These are phyloP conservation scores for Nothocercus julius DNA, from an alignment of 2,113 vertebrate genomes.

Conservation along the genomic window DNA sequence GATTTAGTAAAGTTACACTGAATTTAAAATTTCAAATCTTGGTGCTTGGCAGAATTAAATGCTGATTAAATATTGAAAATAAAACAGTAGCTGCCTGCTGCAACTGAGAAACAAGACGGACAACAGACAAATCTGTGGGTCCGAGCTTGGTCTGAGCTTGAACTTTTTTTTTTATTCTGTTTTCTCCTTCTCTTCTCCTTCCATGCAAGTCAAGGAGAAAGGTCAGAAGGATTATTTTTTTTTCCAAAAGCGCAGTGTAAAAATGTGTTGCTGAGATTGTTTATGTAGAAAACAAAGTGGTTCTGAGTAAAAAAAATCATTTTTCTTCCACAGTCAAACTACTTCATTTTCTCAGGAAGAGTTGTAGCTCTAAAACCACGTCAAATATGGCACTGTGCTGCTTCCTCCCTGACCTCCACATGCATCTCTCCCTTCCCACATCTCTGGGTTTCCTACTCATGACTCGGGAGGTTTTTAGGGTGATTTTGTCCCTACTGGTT, in stretches of 20 bases:
- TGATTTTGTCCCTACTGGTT: not conserved
- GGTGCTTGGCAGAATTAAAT: constrained; percentile 53
- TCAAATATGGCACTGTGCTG: fast-evolving
- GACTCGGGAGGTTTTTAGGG: not conserved
- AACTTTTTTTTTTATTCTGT: not conserved
- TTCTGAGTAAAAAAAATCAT: not conserved
- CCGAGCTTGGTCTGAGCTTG: not conserved
- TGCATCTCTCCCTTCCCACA: not conserved
- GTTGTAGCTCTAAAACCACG: not conserved
- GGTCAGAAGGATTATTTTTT: not conserved
- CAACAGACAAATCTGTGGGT: constrained; percentile 27
- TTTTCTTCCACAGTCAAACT: not conserved
- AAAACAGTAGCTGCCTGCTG: constrained; percentile 15
- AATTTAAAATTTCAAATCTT: constrained; percentile 50
- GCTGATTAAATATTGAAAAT: constrained; percentile 58
- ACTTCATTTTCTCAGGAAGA: not conserved
- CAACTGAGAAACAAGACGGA: constrained; percentile 1
- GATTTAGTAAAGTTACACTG: constrained; percentile 52
- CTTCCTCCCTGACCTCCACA: fast-evolving
- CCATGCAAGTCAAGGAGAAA: not conserved
- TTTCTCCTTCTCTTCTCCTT: not conserved
- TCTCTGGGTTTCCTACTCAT: not conserved
- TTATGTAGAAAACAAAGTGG: not conserved
- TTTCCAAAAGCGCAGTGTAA: not conserved
- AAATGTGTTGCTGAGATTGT: not conserved